Percentiles rank a stretch among this genome's conserved stretches.
Evolutionary conservation across 2,113 vertebrate species (phyloP).

Genomic region (Ailurus styani): DNA sequence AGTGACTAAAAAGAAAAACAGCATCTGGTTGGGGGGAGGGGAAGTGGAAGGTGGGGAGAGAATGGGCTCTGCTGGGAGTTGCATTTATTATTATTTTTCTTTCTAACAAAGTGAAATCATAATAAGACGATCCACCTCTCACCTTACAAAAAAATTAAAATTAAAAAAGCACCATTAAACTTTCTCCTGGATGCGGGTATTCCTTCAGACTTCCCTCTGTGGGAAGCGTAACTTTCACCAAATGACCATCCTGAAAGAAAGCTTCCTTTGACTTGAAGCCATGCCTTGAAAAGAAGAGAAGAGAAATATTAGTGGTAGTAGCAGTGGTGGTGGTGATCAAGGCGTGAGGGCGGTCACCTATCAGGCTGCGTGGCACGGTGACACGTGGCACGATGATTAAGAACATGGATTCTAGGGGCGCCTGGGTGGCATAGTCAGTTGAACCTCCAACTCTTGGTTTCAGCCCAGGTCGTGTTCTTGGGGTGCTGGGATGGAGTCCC

Average conservation of each 20-base stretch:
- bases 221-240: background rate
- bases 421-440: fast-evolving
- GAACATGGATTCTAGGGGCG: background rate
- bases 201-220: background rate
- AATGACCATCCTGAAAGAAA: background rate
- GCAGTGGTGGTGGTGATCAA: fast-evolving
- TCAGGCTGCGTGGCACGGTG: background rate
- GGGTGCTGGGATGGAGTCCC: background rate
- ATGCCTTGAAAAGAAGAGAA: background rate
- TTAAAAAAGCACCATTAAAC: background rate
- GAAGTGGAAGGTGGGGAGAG: no score
- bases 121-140: slow-evolving; percentile 30
- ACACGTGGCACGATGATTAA: fast-evolving
- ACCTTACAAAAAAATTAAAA: slow-evolving; percentile 34
- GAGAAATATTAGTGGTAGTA: background rate
- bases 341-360: fast-evolving
- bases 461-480: background rate
- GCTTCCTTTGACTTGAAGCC: background rate
- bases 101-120: slow-evolving; percentile 41
- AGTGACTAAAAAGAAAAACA: slow-evolving; percentile 75
- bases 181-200: background rate
- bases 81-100: slow-evolving; percentile 53
- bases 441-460: background rate
- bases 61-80: slow-evolving; percentile 10
- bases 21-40: slow-evolving; percentile 53